These are phyloP conservation scores for Cuniculus paca DNA, from an alignment of 2,797 vertebrate genomes.

Conservation along the genomic window DNA sequence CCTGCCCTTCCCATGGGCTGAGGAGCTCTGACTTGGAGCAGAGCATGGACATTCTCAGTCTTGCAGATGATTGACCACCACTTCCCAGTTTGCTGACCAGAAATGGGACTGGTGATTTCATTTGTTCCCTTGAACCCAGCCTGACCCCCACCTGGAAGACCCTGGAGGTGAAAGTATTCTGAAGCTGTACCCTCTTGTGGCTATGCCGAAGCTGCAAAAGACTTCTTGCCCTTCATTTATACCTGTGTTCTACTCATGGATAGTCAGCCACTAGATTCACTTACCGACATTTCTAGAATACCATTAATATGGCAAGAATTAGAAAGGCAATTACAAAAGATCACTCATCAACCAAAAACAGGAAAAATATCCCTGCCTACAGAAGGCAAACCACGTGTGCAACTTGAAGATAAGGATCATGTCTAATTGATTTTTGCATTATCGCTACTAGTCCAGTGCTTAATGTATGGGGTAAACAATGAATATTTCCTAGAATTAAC, in stretches of 20 bases:
- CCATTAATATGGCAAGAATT: background rate
- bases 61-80: background rate
- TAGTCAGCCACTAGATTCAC: background rate
- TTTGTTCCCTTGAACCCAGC: too few relatives aligned
- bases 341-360: background rate
- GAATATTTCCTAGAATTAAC: constrained; percentile 32
- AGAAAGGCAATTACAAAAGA: constrained; percentile 28
- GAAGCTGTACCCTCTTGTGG: background rate
- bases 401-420: background rate
- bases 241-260: background rate
- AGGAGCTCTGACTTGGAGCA: too few relatives aligned
- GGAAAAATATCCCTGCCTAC: background rate
- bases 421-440: constrained; percentile 18
- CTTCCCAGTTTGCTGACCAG: background rate
- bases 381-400: background rate
- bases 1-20: background rate
- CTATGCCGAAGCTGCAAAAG: background rate
- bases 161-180: background rate
- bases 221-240: background rate
- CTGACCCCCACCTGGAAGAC: background rate
- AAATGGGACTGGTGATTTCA: background rate
- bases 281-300: background rate
- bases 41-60: background rate
- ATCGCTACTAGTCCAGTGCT: background rate
- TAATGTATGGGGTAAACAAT: background rate